These are phyloP conservation scores for Peromyscus maniculatus DNA, from an alignment of 2,113 vertebrate species.

Conservation along the genomic window DNA sequence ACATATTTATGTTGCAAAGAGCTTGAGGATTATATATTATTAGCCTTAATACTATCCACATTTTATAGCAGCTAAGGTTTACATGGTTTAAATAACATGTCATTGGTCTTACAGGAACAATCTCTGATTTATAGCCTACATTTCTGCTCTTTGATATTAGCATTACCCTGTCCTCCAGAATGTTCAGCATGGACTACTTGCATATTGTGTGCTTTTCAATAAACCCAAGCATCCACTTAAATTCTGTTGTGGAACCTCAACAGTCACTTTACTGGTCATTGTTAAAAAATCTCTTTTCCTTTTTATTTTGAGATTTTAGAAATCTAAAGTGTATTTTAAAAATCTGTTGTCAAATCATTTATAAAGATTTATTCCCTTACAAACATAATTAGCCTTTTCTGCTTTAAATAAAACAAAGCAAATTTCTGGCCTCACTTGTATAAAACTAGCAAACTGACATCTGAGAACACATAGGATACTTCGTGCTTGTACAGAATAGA, in stretches of 20 bases:
- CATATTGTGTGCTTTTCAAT: neutral
- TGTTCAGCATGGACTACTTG: neutral
- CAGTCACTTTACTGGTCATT: neutral
- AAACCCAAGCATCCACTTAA: neutral
- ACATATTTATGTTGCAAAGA: neutral
- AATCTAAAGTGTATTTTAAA: neutral
- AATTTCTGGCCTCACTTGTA: constrained; percentile 52
- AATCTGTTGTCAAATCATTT: constrained; percentile 7
- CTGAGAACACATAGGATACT: constrained; percentile 49
- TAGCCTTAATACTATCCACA: neutral
- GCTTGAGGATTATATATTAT: neutral
- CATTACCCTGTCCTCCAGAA: neutral
- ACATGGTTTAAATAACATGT: neutral
- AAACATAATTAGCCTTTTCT: neutral
- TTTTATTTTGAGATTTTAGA: neutral
- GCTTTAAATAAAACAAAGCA: neutral
- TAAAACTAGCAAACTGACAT: constrained; percentile 26
- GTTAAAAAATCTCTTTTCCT: constrained; percentile 23
- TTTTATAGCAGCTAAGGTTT: neutral
- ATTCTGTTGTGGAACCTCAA: neutral
- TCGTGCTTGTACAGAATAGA: constrained; percentile 67
- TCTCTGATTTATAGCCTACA: neutral
- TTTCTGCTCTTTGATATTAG: neutral
- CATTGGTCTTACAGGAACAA: neutral
- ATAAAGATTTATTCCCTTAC: constrained; percentile 10